Conservation (phyloP, 2,797 vertebrate species). For the Hybognathus amarus region DNA sequence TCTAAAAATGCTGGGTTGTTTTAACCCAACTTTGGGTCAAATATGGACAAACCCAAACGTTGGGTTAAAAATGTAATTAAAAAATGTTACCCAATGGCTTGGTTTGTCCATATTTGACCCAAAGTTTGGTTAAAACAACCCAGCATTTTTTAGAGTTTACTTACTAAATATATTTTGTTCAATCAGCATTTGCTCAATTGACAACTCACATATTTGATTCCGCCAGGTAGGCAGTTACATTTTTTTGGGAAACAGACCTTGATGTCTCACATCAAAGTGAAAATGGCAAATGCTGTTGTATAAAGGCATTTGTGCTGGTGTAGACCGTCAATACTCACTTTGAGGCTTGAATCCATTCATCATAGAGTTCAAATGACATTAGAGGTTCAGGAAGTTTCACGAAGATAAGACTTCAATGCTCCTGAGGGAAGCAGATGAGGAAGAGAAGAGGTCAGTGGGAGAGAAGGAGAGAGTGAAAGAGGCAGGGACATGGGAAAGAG, state of each 20-base stretch:
- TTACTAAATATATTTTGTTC: no score
- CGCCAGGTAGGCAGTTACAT: not conserved
- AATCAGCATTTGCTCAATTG: no score
- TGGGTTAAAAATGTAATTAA: no score
- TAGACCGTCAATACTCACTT: slow-evolving; percentile 84
- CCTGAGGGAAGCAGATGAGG: slow-evolving; percentile 76
- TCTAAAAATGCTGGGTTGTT: no score
- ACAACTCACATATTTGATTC: not conserved
- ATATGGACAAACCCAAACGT: no score
- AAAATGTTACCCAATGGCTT: no score
- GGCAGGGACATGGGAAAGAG: not conserved
- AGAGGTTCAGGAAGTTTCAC: slow-evolving; percentile 96
- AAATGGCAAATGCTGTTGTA: not conserved
- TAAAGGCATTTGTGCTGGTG: not conserved
- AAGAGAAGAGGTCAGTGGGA: slow-evolving; percentile 27
- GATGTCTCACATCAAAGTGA: not conserved
- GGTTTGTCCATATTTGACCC: no score
- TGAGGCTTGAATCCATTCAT: slow-evolving; percentile 99
- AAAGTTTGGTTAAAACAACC: no score
- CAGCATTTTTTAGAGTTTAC: no score
- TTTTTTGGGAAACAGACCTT: not conserved
- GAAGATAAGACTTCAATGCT: slow-evolving; percentile 97
- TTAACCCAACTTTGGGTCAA: no score
- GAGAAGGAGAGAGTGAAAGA: slow-evolving; percentile 2
- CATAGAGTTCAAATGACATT: slow-evolving; percentile 97